Conservation (phyloP, 2,797 vertebrate genomes). For the Argentina silus region DNA sequence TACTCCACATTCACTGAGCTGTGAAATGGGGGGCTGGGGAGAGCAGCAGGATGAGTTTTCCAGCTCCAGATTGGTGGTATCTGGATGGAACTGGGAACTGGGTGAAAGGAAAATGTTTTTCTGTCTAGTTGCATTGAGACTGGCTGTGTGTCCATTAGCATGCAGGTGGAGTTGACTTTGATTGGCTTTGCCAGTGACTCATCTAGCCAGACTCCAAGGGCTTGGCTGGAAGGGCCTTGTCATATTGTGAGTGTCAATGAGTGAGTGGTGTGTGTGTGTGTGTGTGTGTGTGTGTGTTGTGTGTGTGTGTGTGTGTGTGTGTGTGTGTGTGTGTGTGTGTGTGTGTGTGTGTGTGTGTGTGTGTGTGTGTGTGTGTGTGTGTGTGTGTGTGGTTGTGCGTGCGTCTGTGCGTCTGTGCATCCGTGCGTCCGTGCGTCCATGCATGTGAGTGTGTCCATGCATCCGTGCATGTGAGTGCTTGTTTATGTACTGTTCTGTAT, state of each 20-base stretch:
- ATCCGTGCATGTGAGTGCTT: no score
- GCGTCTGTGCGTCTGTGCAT: no score
- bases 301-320: conserved; percentile 2
- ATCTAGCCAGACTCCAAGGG: conserved; percentile 7
- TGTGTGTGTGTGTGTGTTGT: not conserved
- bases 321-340: not conserved
- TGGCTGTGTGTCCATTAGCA: conserved; percentile 4
- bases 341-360: no score
- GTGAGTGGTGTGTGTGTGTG: not conserved
- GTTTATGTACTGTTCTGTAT: no score
- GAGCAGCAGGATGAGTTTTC: conserved; percentile 3
- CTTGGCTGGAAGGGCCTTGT: not conserved
- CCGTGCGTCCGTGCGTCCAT: no score
- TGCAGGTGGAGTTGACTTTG: conserved; percentile 13
- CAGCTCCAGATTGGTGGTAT: conserved; percentile 17
- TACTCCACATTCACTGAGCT: conserved; percentile 31
- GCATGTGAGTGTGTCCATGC: no score
- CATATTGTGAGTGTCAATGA: not conserved
- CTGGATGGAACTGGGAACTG: not conserved
- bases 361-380: no score
- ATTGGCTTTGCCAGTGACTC: conserved; percentile 9
- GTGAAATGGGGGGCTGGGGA: conserved; percentile 13
- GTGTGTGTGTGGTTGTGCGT: no score
- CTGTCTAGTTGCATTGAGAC: not conserved
- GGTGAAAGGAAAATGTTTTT: not conserved